phyloP scores from a whole-genome alignment of 2,888 invertebrate species.

The Fragum fragum region DNA sequence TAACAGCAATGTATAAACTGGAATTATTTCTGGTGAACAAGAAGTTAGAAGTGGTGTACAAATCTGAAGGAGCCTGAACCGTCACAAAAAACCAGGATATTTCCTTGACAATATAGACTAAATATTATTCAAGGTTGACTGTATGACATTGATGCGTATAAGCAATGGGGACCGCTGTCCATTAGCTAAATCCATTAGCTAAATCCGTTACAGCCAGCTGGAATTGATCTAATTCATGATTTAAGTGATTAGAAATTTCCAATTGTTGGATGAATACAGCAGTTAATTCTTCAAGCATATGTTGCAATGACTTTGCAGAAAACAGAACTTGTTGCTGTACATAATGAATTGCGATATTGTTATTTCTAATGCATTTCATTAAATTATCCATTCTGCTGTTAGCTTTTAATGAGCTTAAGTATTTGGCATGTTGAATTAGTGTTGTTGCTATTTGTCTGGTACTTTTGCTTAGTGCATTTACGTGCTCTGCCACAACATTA shows the following conservation, averaged over 20 bases:
- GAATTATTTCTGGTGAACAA: slow-evolving; percentile 24
- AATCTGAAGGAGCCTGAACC: neutral
- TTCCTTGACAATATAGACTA: slow-evolving; percentile 23
- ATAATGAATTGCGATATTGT: slow-evolving; percentile 30
- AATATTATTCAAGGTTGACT: slow-evolving; percentile 26
- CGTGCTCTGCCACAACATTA: slow-evolving; percentile 30
- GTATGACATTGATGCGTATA: slow-evolving; percentile 12
- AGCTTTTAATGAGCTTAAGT: slow-evolving; percentile 39
- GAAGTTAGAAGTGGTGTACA: slow-evolving; percentile 35
- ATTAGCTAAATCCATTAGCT: slow-evolving; percentile 15
- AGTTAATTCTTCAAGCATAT: slow-evolving; percentile 19
- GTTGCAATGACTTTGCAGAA: neutral
- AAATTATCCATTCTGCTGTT: slow-evolving; percentile 44
- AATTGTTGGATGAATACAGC: slow-evolving; percentile 21
- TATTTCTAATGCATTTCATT: slow-evolving; percentile 15
- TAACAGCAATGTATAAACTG: slow-evolving; percentile 40
- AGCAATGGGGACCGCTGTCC: slow-evolving; percentile 38
- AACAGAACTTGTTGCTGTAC: neutral
- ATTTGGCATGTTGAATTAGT: slow-evolving; percentile 25
- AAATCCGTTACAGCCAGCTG: slow-evolving; percentile 26
- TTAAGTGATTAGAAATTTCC: slow-evolving; percentile 12
- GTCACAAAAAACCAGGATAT: slow-evolving; percentile 33
- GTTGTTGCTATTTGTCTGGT: neutral
- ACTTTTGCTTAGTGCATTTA: slow-evolving; percentile 18
- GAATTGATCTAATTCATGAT: slow-evolving; percentile 32